Evolutionary conservation across 1,140 invertebrate species (phyloP), one percentile per base, ranked within the genome.

Genomic region (Drosophila burlai): DNA sequence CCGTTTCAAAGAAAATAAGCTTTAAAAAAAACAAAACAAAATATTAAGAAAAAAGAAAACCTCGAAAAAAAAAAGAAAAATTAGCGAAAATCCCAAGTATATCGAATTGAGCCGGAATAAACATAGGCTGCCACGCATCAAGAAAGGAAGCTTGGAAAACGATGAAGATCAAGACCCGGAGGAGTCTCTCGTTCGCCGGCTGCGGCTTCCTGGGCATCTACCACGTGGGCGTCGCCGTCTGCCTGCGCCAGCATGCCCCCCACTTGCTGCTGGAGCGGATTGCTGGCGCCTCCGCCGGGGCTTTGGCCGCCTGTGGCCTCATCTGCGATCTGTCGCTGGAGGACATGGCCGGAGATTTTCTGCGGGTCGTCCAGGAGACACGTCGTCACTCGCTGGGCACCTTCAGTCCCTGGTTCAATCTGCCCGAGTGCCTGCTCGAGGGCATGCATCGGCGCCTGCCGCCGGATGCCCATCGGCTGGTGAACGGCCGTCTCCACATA

Each of bases 161-260:
- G 4, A 60, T 36, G 31, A 43, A 31, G n/a, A 43, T 46, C 0
- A 18, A 43, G 21, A 76, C 16, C 2, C 16, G 47, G 18, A 60
- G 97, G 96, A 99, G 99, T 96, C 94, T 99, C 83, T 99, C 98
- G 45, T 99, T 99, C 92, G 98, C 99, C 91, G 98, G 98, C 66
- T 99, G 99, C 94, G 99, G 99, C 58, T 99, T 99, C 94, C 94
- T 99, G 64, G 99, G 99, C 67, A 99, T 99, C 91, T 99, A 99
- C 93, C 99, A 99, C 94, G 97, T 99, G 72, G 99, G 99, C 72
- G 99, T 99, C 34, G 97, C 98, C 9, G 97, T 97, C 60, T 99
- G 98, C 94, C 96, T 99, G 82, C 96, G 97, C 83, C 98, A 99
- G 94, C 99, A 99, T 94, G 98, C 98, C 1, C 98, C 99, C 5